Evolutionary conservation across 2,113 vertebrate species (phyloP).

Genomic region (Spermophilus dauricus): DNA sequence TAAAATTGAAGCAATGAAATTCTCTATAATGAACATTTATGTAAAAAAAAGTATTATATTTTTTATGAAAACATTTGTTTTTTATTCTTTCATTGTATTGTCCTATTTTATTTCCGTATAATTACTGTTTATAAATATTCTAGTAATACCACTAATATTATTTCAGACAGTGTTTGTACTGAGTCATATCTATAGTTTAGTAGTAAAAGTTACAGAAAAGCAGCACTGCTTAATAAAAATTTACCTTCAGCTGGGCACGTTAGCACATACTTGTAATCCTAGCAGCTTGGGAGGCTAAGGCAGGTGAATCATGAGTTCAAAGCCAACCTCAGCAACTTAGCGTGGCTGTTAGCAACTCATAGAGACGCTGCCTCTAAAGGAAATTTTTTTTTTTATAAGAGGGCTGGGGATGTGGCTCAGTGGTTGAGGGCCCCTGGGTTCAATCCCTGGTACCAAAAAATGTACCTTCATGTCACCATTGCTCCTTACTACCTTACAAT

Average conservation of each 20-base stretch:
- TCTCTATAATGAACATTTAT: slow-evolving; percentile 17
- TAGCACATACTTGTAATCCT: too few species aligned
- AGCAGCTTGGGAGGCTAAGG: too few species aligned
- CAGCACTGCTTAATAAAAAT: slow-evolving; percentile 28
- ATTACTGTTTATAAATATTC: slow-evolving; percentile 53
- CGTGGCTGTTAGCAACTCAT: too few species aligned
- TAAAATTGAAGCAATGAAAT: slow-evolving; percentile 14
- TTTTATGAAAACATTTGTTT: neutral
- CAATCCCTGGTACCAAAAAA: neutral
- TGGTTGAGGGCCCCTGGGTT: too few species aligned
- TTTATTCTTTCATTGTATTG: slow-evolving; percentile 55
- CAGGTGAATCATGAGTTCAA: too few species aligned
- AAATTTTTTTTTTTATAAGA: too few species aligned
- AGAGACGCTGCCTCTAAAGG: too few species aligned
- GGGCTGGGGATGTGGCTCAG: too few species aligned
- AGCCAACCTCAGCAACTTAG: too few species aligned
- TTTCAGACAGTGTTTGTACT: slow-evolving; percentile 16
- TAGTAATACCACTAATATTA: slow-evolving; percentile 54
- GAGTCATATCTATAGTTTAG: neutral
- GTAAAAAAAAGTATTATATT: neutral
- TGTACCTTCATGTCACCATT: slow-evolving; percentile 20
- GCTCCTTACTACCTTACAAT: slow-evolving; percentile 22
- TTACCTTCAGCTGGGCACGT: neutral
- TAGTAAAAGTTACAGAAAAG: slow-evolving; percentile 34
- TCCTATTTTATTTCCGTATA: slow-evolving; percentile 41